Evolutionary conservation across 2,888 invertebrate genomes (phyloP), one percentile per base, ranked within the genome.

Genomic region (Ochlodes sylvanus): DNA sequence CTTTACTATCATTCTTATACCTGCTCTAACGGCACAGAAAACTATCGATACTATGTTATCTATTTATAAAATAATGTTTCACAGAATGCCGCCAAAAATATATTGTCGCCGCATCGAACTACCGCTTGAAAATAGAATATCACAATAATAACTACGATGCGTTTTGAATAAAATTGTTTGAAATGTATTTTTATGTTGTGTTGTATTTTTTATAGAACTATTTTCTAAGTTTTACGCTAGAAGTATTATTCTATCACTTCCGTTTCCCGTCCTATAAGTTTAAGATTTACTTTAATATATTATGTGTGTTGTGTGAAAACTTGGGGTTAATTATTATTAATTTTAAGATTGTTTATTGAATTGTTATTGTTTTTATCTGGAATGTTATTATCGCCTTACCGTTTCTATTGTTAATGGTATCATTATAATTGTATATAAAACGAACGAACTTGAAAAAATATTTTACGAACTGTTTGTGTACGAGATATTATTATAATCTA

Each of bases 371-470:
- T 62, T 70, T 76, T 79, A 67, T 77, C 71, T 79, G 85, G 85
- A 86, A 71, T 85, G 86, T 86, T 86, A 68, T 72, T 78, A 76
- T 73, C 78, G 61, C 76, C 70, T 76, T 77, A 69, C 73, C 71
- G 77, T 80, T 78, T 78, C 75, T 74, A 70, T 71, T 76, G 73
- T 69, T 74, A 69, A 75, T 82, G 83, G 84, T 85, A 85, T 86
- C 81, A 83, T 84, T 85, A 82, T 83, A 81, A 81, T 77, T 74
- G 69, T 74, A 81, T 81, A 83, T 80, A 83, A 82, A 84, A 76
- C 70, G 74, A 76, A 79, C 67, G 68, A 68, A 68, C 56, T 57
- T 56, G 56, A 68, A 62, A 62, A 68, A 68, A 50, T 68, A 55
- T 68, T 68, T 62, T 62, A 68, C 62, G 62, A 63, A 68, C 63